Evolutionary conservation across 2,113 vertebrate genomes (phyloP), one percentile per base, ranked within the genome.

Genomic region (Gracilinanus agilis): DNA sequence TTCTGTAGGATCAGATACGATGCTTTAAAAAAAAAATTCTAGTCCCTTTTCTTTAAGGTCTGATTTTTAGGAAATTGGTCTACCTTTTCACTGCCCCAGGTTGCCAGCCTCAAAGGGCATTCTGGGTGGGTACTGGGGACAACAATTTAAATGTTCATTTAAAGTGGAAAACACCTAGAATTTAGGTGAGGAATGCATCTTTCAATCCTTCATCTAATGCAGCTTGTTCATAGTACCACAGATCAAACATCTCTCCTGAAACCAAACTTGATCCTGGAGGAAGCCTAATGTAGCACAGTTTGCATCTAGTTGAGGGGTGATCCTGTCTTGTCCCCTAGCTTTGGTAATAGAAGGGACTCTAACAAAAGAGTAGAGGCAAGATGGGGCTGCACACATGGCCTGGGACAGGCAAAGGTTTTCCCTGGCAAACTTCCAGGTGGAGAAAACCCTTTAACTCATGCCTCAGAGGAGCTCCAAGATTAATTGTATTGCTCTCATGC

Each of bases 181-280:
- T 40, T 44, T 24, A 90, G 13, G 1, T 6, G 34, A 61, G 11
- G 34, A 11, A 13, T 0, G 1, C 8, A 5, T 34, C 24, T 21
- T 6, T 2, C 9, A 13, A 61, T 34, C 21, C 91, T 27, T 34
- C 49, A n/a, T 44, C 83, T 34, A 3, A 75, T 44, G 16, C 21
- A 9, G 3, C 0, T 0, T 53, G 53, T 16, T 54, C 27, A 88
- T 16, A 44, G 0, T 34, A 34, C 34, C 88, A 88, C 2, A 0
- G 3, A 12, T 27, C 27, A 40, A 9, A 88, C 54, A 3, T 91
- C 25, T 88, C 25, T 90, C 34, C 54, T 61, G 3, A 92, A 93
- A 44, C 44, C 54, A 27, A 55, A 19, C 19, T 16, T 53, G 54
- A 23, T 55, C 61, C 44, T 6, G 0, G 29, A 44, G 34, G 44